Base-by-base conservation (phyloP, 2,888 invertebrate genomes). In the Flexamia atlantica region DNA sequence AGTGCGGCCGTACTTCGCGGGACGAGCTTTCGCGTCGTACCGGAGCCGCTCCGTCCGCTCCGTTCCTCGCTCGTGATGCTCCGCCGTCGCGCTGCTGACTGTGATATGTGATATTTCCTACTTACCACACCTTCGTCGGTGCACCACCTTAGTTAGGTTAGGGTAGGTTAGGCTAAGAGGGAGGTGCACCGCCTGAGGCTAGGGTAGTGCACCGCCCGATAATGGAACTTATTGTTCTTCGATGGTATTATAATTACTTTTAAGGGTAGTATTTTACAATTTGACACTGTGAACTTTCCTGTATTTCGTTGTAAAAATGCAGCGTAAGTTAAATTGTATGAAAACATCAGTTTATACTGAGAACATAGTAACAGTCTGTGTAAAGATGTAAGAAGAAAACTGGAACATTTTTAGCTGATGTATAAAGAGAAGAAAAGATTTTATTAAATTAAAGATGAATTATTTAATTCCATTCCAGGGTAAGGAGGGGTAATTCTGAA, bases 1-100 rank as follows among this genome's bases (percentile, higher is more conserved):
- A 32, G 53, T 79, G 79, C 53, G 57, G 36, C 79, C 79, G 1
- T 79, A 79, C 79, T 79, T 79, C 36, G 79, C 79, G 9, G 79
- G 79, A 10, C 53, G 57, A 12, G 57, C 50, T 5, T 50, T 36
- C 7, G 79, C 57, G 0, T 53, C 57, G 7, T 40, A 42, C 46
- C 20, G 74, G 14, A 50, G 46, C 74, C 40, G 36, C 40, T 68
- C 28, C 32, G 30, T 14, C 14, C 68, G 25, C 30, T 4, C 53
- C 23, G 68, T 14, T 4, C n/a, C 68, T 32, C 30, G 28, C 30
- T 68, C 68, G 14, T 68, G 36, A 68, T 68, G 25, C 9, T 5
- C 68, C 14, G 20, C 32, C 30, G 30, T 7, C 5, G 30, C 20
- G 40, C 17, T 30, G 72, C 36, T 40, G 14, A 40, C 72, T 72